phyloP scores from a whole-genome alignment of 2,888 invertebrate genomes.

The Ceraclea dissimilis region DNA sequence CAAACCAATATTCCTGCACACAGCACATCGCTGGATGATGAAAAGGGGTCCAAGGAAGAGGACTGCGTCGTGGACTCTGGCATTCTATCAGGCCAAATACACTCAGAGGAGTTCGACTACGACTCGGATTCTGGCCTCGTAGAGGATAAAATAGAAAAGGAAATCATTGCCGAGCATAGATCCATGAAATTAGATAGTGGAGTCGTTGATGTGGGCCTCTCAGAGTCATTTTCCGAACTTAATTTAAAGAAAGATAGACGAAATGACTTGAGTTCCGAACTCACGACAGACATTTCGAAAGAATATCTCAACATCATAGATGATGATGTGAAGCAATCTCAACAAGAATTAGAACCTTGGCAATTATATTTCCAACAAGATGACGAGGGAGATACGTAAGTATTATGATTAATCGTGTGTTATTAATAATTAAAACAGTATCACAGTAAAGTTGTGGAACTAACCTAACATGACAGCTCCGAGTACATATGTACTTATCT shows the following conservation, averaged over 20 bases:
- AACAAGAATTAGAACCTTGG: conserved; percentile 43
- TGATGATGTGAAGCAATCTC: conserved; percentile 26
- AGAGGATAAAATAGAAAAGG: conserved; percentile 22
- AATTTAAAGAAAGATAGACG: conserved; percentile 39
- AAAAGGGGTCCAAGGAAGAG: conserved; percentile 11
- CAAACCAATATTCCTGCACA: conserved; percentile 10
- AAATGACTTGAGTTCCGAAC: conserved; percentile 33
- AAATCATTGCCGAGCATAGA: conserved; percentile 15
- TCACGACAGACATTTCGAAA: conserved; percentile 25
- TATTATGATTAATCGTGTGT: conserved; percentile 30
- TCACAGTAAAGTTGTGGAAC: background rate
- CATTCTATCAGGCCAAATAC: conserved; percentile 14
- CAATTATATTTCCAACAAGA: conserved; percentile 67
- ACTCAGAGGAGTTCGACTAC: conserved; percentile 10
- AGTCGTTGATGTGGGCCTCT: conserved; percentile 51
- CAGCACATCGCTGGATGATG: conserved; percentile 19
- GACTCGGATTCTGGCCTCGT: conserved; percentile 9
- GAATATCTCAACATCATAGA: conserved; percentile 20
- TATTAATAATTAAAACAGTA: background rate
- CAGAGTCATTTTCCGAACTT: conserved; percentile 56
- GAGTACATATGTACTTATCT: too few species aligned
- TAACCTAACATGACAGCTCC: conserved; percentile 16
- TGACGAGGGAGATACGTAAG: conserved; percentile 86
- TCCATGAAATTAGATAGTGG: conserved; percentile 52
- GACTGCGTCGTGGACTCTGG: conserved; percentile 22